Percentiles rank a stretch among this genome's conserved stretches.
Conservation (phyloP, 2,797 vertebrate species). For the Calcarius lapponicus region DNA sequence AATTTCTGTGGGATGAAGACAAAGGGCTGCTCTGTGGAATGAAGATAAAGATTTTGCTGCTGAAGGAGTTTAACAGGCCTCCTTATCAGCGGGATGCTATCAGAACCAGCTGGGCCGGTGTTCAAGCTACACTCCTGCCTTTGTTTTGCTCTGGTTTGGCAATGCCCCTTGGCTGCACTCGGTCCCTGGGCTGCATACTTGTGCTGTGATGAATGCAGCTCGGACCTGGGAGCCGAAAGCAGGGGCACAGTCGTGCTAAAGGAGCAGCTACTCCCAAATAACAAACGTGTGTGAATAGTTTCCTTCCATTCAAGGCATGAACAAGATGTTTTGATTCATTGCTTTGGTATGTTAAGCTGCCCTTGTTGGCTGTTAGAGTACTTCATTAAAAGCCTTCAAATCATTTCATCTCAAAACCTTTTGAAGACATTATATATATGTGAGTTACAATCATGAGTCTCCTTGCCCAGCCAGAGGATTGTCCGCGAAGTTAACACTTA, state of each 20-base stretch:
- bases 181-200: slow-evolving; percentile 30
- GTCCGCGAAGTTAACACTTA: background rate
- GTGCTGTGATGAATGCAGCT: background rate
- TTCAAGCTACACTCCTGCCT: background rate
- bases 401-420: slow-evolving; percentile 7
- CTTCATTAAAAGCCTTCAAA: slow-evolving; percentile 44
- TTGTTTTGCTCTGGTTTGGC: background rate
- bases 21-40: background rate
- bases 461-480: background rate
- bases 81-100: slow-evolving; percentile 11
- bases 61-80: slow-evolving; percentile 14
- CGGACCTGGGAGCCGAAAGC: background rate
- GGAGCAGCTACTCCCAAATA: slow-evolving; percentile 47
- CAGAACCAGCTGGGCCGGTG: slow-evolving; percentile 38
- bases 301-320: slow-evolving; percentile 66
- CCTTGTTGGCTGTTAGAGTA: slow-evolving; percentile 27
- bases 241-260: background rate
- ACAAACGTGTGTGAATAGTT: slow-evolving; percentile 46
- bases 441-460: background rate
- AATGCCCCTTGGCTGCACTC: slow-evolving; percentile 18
- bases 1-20: background rate
- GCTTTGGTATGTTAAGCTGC: slow-evolving; percentile 59
- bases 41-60: slow-evolving; percentile 22
- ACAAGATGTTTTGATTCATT: slow-evolving; percentile 53
- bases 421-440: background rate